A percentile compares a stretch with the other conserved stretches of the same genome.
Evolutionary conservation across 2,888 invertebrate species (phyloP).

Genomic region (Ecdyonurus torrentis): DNA sequence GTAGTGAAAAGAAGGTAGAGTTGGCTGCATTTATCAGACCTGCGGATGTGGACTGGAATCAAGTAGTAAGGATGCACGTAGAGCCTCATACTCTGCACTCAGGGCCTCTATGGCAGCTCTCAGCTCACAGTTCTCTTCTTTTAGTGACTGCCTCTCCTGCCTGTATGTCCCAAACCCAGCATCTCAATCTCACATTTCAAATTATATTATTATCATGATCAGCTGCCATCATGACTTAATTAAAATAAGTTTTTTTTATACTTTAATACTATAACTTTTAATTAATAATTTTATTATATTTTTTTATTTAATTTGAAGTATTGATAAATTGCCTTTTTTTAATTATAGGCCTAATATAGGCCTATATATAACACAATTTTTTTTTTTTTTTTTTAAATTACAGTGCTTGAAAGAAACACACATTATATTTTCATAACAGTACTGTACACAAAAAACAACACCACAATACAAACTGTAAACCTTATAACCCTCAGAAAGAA

Average conservation of each 20-base stretch:
- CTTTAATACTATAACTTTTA: background rate
- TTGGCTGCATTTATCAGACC: conserved; percentile 2
- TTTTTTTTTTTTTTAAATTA: background rate
- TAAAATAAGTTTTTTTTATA: background rate
- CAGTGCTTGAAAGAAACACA: background rate
- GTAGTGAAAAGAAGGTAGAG: background rate
- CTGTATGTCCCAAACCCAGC: conserved; percentile 31
- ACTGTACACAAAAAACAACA: background rate
- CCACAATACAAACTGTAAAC: background rate
- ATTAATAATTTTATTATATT: background rate
- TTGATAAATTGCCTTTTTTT: background rate
- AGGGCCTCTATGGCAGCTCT: conserved; percentile 41
- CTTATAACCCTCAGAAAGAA: too few relatives aligned
- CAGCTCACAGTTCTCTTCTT: conserved; percentile 41
- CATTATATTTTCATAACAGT: background rate
- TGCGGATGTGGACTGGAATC: background rate
- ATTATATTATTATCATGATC: too few relatives aligned
- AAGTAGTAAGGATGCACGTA: conserved; percentile 17
- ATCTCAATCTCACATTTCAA: too few relatives aligned
- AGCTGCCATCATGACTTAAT: background rate
- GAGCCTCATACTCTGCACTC: conserved; percentile 42
- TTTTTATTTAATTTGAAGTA: too few relatives aligned
- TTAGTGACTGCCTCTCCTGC: conserved; percentile 40
- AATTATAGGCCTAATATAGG: background rate
- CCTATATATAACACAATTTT: background rate